Conservation (phyloP, 1,140 invertebrate genomes). For the Cotesia vestalis region DNA sequence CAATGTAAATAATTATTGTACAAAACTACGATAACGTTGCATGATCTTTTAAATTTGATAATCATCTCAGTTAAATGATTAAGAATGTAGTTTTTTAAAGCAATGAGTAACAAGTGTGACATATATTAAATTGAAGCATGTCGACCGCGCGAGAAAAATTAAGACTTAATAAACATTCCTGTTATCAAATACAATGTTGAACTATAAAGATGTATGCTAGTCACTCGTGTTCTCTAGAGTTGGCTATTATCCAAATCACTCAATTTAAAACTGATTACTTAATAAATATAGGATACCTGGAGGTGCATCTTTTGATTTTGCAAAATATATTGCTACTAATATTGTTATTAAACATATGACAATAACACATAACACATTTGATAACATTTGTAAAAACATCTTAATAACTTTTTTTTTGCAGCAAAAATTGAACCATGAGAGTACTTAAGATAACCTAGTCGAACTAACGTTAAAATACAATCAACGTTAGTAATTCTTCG, state of each 20-base stretch:
- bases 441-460: background rate
- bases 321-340: background rate
- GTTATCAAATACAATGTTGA: background rate
- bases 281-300: background rate
- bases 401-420: background rate
- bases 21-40: too few species aligned
- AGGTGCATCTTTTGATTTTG: slow-evolving; percentile 7
- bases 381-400: background rate
- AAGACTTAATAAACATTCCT: too few species aligned
- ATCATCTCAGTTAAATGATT: too few species aligned
- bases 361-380: background rate
- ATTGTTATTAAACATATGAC: background rate
- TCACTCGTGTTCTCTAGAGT: background rate
- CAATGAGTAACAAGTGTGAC: too few species aligned
- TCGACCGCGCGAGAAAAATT: too few species aligned
- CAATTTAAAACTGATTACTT: background rate
- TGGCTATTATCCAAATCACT: background rate
- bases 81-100: too few species aligned
- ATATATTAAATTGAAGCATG: too few species aligned
- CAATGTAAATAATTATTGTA: too few species aligned
- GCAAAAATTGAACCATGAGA: background rate
- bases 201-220: background rate
- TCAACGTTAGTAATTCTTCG: background rate
- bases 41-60: too few species aligned
- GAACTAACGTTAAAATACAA: slow-evolving; percentile 5